Percentiles rank a stretch among this genome's conserved stretches.
These are phyloP conservation scores for Amphipyra berbera DNA, from an alignment of 2,888 invertebrate genomes.

Conservation along the genomic window DNA sequence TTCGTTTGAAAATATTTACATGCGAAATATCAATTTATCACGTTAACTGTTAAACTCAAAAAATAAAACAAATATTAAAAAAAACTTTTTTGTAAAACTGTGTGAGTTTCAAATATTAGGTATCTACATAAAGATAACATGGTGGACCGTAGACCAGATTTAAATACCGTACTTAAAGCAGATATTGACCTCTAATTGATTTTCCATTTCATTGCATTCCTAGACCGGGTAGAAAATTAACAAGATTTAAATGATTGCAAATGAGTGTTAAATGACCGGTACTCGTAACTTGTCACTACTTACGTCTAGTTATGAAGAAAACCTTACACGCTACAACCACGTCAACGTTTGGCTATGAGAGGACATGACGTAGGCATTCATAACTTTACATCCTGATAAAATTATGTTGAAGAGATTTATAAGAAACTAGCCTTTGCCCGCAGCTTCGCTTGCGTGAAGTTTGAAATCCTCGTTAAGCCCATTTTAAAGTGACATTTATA, in stretches of 20 bases:
- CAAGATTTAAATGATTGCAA: background rate
- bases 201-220: background rate
- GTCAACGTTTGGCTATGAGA: background rate
- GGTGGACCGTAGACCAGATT: no score
- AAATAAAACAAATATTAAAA: no score
- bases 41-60: background rate
- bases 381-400: background rate
- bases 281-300: background rate
- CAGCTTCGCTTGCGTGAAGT: no score
- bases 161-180: no score
- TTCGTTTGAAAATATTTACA: background rate
- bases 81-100: no score
- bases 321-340: background rate
- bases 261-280: slow-evolving; percentile 7
- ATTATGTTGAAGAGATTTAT: no score
- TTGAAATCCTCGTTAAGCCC: no score
- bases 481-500: no score
- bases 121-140: no score
- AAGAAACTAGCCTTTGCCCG: no score
- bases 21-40: background rate
- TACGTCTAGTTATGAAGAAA: background rate
- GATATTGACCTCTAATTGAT: no score
- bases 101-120: no score
- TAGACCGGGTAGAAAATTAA: background rate
- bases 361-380: background rate